Percentiles rank a stretch among this genome's conserved stretches.
Evolutionary conservation across 2,888 invertebrate species (phyloP).

Genomic region (Hydrotaea diabolus): DNA sequence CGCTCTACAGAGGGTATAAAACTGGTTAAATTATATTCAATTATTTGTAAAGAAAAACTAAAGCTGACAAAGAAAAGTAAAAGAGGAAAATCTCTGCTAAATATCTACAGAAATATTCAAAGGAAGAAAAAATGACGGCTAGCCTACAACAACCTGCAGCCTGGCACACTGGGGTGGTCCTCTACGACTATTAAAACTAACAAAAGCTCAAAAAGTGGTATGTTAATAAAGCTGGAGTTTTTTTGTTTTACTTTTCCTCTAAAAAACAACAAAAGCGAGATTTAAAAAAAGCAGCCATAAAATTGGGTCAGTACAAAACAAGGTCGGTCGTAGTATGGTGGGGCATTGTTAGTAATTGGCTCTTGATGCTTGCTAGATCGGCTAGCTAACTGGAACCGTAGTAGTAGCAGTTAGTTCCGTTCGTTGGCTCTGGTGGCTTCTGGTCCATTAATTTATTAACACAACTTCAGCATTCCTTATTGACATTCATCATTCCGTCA

Average conservation of each 20-base stretch:
- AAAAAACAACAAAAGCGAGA: too few species aligned
- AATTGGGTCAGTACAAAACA: slow-evolving; percentile 57
- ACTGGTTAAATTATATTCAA: slow-evolving; percentile 66
- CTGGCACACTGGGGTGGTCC: slow-evolving; percentile 60
- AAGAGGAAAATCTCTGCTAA: not conserved
- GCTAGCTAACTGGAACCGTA: not conserved
- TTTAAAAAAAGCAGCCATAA: slow-evolving; percentile 26
- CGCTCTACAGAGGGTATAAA: slow-evolving; percentile 29
- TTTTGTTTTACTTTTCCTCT: not conserved
- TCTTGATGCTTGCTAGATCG: not conserved
- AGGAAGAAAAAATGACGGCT: not conserved
- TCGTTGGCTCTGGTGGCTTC: too few species aligned
- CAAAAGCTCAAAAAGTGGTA: slow-evolving; percentile 34
- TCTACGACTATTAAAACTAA: slow-evolving; percentile 42
- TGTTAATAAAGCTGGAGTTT: slow-evolving; percentile 39
- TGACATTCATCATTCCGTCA: slow-evolving; percentile 33
- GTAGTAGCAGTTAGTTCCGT: slow-evolving; percentile 19
- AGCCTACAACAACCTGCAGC: too few species aligned
- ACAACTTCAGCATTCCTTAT: slow-evolving; percentile 43
- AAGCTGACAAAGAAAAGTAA: slow-evolving; percentile 29
- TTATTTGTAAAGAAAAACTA: slow-evolving; percentile 38
- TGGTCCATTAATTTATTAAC: slow-evolving; percentile 39
- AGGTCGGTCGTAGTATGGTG: slow-evolving; percentile 45
- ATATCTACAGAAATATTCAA: slow-evolving; percentile 30
- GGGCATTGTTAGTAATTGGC: not conserved